Percentiles rank a stretch among this genome's conserved stretches.
phyloP scores from a whole-genome alignment of 1,140 invertebrate genomes.

The Goniozus legneri region DNA sequence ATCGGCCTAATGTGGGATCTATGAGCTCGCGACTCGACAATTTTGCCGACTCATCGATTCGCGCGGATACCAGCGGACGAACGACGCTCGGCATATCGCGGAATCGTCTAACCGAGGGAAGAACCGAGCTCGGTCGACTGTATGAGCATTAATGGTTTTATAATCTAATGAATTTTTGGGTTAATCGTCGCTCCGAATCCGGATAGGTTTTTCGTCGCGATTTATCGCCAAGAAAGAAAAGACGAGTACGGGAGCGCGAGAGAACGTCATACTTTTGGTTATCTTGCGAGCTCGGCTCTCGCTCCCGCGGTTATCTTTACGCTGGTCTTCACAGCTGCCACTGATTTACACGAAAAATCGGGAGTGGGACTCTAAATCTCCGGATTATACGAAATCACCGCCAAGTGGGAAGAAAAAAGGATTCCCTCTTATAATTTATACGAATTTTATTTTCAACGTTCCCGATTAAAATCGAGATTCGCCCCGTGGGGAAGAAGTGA shows the following conservation, averaged over 20 bases:
- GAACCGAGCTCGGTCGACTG: conserved; percentile 23
- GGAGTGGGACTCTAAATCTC: too few species aligned
- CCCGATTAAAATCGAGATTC: too few species aligned
- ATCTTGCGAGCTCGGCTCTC: conserved; percentile 36
- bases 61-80: neutral
- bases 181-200: conserved; percentile 29
- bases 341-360: conserved; percentile 1
- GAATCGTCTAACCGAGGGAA: conserved; percentile 10
- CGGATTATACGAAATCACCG: too few species aligned
- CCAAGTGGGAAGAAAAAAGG: too few species aligned
- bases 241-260: conserved; percentile 18
- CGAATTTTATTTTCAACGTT: too few species aligned
- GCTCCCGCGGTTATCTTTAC: conserved; percentile 25
- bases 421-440: too few species aligned
- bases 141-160: conserved; percentile 50
- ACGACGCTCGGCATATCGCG: neutral
- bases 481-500: too few species aligned
- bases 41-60: too few species aligned
- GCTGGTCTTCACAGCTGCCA: neutral
- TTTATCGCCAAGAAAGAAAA: conserved; percentile 42
- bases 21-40: too few species aligned
- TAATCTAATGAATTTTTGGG: conserved; percentile 50
- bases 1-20: conserved; percentile 16
- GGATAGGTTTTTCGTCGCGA: conserved; percentile 35
- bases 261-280: conserved; percentile 28